phyloP scores from a whole-genome alignment of 2,797 vertebrate species.

The Chaetophractus vellerosus region DNA sequence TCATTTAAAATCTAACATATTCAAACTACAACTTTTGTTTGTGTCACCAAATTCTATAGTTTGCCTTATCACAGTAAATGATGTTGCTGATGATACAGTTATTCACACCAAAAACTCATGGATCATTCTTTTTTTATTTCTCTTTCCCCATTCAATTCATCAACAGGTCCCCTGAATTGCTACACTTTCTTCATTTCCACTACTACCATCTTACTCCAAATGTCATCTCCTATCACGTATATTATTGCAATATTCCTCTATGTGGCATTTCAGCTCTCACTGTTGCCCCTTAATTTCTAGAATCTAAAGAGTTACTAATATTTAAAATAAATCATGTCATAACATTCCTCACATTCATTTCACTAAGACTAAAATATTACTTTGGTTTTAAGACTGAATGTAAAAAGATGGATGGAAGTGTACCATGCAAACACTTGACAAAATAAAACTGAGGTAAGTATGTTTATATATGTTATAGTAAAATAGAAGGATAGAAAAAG shows the following conservation, averaged over 20 bases:
- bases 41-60: background rate
- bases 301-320: background rate
- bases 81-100: background rate
- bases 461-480: background rate
- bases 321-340: background rate
- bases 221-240: background rate
- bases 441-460: background rate
- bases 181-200: background rate
- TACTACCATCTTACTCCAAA: background rate
- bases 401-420: background rate
- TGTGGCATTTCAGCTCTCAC: background rate
- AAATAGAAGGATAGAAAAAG: background rate
- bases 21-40: background rate
- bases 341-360: background rate
- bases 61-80: background rate
- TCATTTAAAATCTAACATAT: slow-evolving; percentile 9
- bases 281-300: background rate
- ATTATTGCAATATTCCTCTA: background rate
- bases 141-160: background rate
- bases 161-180: background rate
- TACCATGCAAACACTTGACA: background rate
- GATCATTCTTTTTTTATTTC: background rate
- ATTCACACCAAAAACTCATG: background rate
- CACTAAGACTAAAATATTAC: background rate
- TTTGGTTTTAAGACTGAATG: background rate